Evolutionary conservation across 2,113 vertebrate species (phyloP), one percentile per base, ranked within the genome.

Genomic region (Atrichornis clamosus): DNA sequence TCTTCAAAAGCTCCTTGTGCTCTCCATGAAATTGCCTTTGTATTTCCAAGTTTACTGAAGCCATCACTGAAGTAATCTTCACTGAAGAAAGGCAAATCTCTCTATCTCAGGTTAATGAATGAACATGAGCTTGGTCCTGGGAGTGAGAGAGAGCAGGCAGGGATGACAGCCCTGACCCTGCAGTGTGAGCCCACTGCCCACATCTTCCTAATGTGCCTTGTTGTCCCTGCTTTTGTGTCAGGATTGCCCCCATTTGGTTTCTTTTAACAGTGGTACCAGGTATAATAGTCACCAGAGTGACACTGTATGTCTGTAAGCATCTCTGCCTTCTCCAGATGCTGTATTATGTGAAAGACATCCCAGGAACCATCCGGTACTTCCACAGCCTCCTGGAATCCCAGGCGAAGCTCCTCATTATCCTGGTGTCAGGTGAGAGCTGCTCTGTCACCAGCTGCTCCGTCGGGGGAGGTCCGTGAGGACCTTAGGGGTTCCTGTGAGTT

Each of bases 281-380:
- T 73, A 13, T 0, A 44, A 19, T 3, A n/a, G 28, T 50, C 62
- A 63, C 47, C 19, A 35, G 55, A 42, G 3, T n/a, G 1, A 13
- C 14, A 14, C 7, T 6, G 15, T 32, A 6, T 68, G 10, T 68
- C 69, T 50, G 8, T 82, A 46, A 83, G 30, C 15, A 59, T 21
- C 37, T 96, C 64, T 73, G 75, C 46, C 87, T 41, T 79, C 90
- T 91, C 58, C 89, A 98, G 98, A 94, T 98, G 98, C 98, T 99
- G 81, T 99, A 99, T 89, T 99, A 99, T 49, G 99, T 98, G 79
- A 97, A 98, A 90, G 98, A 99, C 55, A 83, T 98, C 42, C 97
- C 93, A 55, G 98, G 97, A 1, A 99, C 98, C 15, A 30, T 99
- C 89, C 96, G 15, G 27, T 99, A 99, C 88, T 99, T 99, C 96